A percentile compares a stretch with the other conserved stretches of the same genome.
phyloP scores from a whole-genome alignment of 2,797 vertebrate species.

The Anabacerthia variegaticeps region DNA sequence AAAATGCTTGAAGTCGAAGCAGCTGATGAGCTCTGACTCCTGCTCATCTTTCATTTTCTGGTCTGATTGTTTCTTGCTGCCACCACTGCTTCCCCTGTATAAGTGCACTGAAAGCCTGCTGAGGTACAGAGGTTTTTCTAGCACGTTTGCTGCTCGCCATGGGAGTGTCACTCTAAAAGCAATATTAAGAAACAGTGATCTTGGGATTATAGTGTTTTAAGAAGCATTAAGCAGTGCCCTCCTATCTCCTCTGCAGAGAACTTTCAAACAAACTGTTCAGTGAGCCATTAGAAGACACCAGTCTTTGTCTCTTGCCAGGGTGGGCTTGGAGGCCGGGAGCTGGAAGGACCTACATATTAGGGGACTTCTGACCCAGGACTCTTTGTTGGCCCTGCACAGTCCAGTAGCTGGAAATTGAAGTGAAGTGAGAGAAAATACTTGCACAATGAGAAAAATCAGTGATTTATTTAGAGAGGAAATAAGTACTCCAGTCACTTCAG shows the following conservation, averaged over 20 bases:
- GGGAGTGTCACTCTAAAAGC: not conserved
- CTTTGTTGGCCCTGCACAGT: not conserved
- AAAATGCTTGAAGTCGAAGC: not conserved
- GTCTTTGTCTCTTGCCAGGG: not conserved
- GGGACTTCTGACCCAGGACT: not conserved
- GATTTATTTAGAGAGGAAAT: not conserved
- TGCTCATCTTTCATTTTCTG: conserved; percentile 39
- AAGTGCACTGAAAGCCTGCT: not conserved
- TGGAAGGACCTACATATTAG: not conserved
- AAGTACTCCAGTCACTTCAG: not conserved
- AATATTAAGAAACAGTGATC: not conserved
- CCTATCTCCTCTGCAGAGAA: not conserved
- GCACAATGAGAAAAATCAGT: not conserved
- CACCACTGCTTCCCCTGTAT: not conserved
- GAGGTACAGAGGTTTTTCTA: not conserved
- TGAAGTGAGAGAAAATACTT: not conserved
- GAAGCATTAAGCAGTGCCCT: not conserved
- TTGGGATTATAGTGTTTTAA: not conserved
- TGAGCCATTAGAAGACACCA: not conserved
- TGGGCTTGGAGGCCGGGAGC: not conserved
- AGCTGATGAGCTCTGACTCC: conserved; percentile 26
- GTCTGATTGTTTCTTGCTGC: conserved; percentile 6
- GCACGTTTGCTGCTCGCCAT: not conserved
- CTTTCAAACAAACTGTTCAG: not conserved
- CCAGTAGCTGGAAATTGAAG: not conserved